Conservation (phyloP, 2,113 vertebrate genomes). For the Myocastor coypus region DNA sequence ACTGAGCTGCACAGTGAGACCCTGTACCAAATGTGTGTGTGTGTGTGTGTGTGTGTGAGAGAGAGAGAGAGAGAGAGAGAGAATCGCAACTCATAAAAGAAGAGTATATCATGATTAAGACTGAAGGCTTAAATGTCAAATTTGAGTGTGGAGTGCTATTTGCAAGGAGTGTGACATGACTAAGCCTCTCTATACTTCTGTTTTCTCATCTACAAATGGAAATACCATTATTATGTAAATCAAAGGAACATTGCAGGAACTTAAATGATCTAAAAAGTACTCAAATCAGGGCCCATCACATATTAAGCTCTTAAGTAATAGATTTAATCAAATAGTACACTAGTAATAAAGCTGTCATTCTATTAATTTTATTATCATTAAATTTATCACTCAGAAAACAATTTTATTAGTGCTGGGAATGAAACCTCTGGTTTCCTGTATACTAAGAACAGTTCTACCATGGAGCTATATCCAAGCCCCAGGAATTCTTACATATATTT, state of each 20-base stretch:
- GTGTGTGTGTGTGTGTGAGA: no score
- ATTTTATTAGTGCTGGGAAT: not conserved
- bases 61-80: not conserved
- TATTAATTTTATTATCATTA: constrained; percentile 5
- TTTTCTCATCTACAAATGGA: not conserved
- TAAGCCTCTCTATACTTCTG: not conserved
- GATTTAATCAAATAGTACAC: not conserved
- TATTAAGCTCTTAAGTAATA: not conserved
- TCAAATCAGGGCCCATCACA: not conserved
- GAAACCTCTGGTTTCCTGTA: not conserved
- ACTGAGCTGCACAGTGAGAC: no score
- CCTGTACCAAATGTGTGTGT: no score
- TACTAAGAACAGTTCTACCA: not conserved
- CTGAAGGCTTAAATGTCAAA: not conserved
- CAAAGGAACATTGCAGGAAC: not conserved
- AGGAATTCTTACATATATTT: not conserved
- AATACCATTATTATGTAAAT: not conserved
- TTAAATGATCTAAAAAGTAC: not conserved
- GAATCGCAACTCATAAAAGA: not conserved
- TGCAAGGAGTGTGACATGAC: not conserved
- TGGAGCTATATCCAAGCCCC: not conserved
- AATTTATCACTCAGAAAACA: constrained; percentile 1
- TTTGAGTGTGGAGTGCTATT: not conserved
- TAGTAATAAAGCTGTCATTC: not conserved
- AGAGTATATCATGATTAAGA: not conserved